phyloP scores from a whole-genome alignment of 2,113 vertebrate species.

The Ailuropoda melanoleuca region DNA sequence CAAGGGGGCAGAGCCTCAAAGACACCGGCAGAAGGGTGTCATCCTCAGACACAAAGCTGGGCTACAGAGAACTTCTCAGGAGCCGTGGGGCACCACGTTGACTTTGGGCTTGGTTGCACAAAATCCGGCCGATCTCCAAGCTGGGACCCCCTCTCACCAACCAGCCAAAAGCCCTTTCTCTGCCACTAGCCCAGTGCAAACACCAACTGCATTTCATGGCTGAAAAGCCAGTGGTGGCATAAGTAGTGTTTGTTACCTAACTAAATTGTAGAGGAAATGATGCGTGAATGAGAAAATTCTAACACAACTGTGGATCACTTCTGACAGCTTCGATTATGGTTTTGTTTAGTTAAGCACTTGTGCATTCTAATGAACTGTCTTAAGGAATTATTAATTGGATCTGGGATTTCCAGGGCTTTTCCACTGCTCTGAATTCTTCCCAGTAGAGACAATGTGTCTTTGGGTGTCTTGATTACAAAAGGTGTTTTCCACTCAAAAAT shows the following conservation, averaged over 20 bases:
- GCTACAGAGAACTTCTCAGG: neutral
- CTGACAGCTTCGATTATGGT: constrained; percentile 79
- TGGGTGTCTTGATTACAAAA: neutral
- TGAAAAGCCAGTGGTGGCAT: constrained; percentile 50
- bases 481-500: constrained; percentile 44
- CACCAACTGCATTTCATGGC: constrained; percentile 40
- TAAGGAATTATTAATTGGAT: constrained; percentile 72
- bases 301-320: constrained; percentile 75
- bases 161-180: neutral
- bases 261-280: constrained; percentile 79
- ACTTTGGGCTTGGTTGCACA: neutral
- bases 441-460: neutral
- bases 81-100: neutral
- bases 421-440: constrained; percentile 34
- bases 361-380: constrained; percentile 74
- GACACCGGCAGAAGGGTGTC: neutral
- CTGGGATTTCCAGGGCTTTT: constrained; percentile 62
- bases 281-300: constrained; percentile 77
- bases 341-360: constrained; percentile 82
- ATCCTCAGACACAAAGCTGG: neutral
- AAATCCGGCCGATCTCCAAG: neutral
- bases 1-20: neutral
- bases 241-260: constrained; percentile 71
- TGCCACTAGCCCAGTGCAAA: neutral
- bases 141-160: neutral